These are phyloP conservation scores for Nomada lathburiana DNA, from an alignment of 2,888 invertebrate species.

Conservation along the genomic window DNA sequence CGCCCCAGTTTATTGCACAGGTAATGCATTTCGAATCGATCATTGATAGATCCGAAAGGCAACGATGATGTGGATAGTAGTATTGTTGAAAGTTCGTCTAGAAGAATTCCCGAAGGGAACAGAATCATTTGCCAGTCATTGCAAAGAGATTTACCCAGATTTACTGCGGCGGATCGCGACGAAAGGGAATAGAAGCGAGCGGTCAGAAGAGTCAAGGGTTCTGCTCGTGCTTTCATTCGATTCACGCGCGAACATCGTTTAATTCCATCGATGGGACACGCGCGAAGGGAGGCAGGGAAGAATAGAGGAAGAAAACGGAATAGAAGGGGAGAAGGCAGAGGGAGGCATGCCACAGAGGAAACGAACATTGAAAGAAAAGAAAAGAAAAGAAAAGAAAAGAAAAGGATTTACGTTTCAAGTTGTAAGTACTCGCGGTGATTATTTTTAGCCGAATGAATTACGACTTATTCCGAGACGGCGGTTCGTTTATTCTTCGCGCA, in stretches of 20 bases:
- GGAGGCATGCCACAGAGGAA: neutral
- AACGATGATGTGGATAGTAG: too few relatives aligned
- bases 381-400: neutral
- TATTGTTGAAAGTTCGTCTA: too few relatives aligned
- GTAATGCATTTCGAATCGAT: too few relatives aligned
- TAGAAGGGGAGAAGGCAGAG: neutral
- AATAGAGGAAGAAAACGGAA: neutral
- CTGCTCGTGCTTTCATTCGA: neutral
- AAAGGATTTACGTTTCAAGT: constrained; percentile 38
- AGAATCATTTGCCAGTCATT: neutral
- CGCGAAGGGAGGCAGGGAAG: too few relatives aligned
- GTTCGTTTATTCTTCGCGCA: constrained; percentile 67
- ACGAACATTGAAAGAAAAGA: too few relatives aligned
- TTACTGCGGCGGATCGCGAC: neutral
- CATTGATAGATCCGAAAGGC: too few relatives aligned
- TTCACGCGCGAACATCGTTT: neutral
- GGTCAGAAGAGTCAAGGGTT: neutral
- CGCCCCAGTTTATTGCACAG: too few relatives aligned
- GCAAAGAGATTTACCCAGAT: neutral
- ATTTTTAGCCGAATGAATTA: constrained; percentile 74
- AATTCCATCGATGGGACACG: neutral
- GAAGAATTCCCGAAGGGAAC: neutral
- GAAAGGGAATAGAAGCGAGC: constrained; percentile 5
- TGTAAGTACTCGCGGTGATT: constrained; percentile 34
- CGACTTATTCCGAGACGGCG: constrained; percentile 72